Percentiles rank a stretch among this genome's conserved stretches.
phyloP scores from a whole-genome alignment of 1,140 invertebrate species.

The Semibalanus balanoides region DNA sequence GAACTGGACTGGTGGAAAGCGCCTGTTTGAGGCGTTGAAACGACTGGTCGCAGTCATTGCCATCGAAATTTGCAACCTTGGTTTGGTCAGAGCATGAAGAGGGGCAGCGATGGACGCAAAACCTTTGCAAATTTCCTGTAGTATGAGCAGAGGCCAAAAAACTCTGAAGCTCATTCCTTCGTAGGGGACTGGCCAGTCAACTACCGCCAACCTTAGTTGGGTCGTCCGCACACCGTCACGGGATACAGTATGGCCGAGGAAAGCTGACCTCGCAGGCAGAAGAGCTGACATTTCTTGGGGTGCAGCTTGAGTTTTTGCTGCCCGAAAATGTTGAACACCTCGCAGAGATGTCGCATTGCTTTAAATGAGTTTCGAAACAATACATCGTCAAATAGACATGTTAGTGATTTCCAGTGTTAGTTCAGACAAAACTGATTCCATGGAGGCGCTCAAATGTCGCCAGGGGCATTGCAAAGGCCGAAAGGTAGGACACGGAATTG shows the following conservation, averaged over 20 bases:
- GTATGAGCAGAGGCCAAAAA: background rate
- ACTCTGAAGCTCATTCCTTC: background rate
- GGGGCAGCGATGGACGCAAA: background rate
- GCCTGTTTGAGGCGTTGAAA: background rate
- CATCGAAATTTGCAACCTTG: background rate
- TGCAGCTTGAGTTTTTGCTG: conserved; percentile 15
- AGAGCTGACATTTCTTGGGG: conserved; percentile 9
- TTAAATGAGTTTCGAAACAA: background rate
- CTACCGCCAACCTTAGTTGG: background rate
- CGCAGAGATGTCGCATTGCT: background rate
- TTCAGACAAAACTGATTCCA: background rate
- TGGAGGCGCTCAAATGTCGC: background rate
- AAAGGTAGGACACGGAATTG: background rate
- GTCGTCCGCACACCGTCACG: background rate
- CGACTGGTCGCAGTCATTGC: background rate
- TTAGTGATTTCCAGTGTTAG: conserved; percentile 5
- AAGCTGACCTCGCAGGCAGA: too few relatives aligned
- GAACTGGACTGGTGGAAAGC: too few relatives aligned
- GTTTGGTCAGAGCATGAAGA: background rate
- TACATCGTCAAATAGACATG: background rate
- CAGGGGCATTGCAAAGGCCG: background rate
- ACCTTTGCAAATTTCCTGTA: background rate
- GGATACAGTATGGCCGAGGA: background rate
- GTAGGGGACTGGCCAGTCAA: background rate
- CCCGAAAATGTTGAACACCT: conserved; percentile 9